These are phyloP conservation scores for Rostratula benghalensis DNA, from an alignment of 2,113 vertebrate species.

Conservation along the genomic window DNA sequence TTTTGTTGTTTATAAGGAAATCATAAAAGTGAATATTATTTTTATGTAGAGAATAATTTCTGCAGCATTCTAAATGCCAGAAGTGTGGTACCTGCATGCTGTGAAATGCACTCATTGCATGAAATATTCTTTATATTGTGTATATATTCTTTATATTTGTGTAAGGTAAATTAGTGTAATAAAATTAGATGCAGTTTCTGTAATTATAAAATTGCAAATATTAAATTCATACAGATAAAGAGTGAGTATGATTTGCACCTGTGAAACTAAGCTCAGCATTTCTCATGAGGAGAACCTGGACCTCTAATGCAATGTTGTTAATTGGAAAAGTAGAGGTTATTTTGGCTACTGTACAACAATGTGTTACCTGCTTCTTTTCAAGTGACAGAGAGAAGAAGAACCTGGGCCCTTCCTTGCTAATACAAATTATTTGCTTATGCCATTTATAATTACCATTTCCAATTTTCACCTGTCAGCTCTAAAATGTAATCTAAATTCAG, in stretches of 20 bases:
- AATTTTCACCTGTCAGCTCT: conserved; percentile 1
- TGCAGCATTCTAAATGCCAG: background rate
- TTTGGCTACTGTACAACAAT: background rate
- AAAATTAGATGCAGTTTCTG: background rate
- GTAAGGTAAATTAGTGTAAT: background rate
- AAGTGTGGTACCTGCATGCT: background rate
- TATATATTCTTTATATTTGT: background rate
- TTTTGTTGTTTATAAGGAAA: background rate
- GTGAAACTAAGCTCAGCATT: background rate
- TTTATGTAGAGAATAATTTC: background rate
- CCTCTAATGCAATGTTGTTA: background rate
- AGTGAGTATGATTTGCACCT: background rate
- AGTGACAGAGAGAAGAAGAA: background rate
- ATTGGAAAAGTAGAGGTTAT: conserved; percentile 11
- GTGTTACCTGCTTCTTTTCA: background rate
- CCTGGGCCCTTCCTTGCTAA: background rate
- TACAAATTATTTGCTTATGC: background rate
- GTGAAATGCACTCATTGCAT: background rate
- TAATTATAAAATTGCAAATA: background rate
- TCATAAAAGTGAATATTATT: background rate
- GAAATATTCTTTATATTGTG: background rate
- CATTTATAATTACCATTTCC: background rate
- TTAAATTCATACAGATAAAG: background rate
- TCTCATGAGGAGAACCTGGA: background rate
- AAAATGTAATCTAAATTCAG: background rate